Evolutionary conservation across 1,140 invertebrate species (phyloP).

Genomic region (Dryas iulia): DNA sequence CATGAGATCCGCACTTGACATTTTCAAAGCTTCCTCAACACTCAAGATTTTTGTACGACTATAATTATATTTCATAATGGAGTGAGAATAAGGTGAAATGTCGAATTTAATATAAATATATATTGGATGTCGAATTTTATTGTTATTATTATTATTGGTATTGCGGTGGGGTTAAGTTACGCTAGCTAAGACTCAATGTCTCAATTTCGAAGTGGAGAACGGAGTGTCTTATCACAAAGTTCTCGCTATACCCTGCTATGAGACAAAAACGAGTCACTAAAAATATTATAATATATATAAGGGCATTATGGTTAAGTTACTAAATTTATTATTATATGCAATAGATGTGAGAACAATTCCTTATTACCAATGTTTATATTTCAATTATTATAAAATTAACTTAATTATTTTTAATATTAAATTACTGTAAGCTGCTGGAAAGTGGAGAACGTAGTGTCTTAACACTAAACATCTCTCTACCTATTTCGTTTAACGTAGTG

Average conservation of each 20-base stretch:
- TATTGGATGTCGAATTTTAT: not conserved
- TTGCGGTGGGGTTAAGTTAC: no score
- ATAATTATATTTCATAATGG: not conserved
- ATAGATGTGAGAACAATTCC: no score
- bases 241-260: no score
- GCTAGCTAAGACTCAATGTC: not conserved
- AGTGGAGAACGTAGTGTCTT: no score
- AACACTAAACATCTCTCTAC: no score
- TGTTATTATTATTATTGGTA: not conserved
- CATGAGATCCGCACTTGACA: conserved; percentile 4
- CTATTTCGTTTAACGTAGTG: no score
- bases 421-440: no score
- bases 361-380: no score
- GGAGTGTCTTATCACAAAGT: not conserved
- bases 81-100: not conserved
- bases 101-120: not conserved
- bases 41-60: not conserved
- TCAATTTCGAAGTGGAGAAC: not conserved
- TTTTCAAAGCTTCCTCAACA: conserved; percentile 7
- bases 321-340: no score
- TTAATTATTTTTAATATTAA: no score
- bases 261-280: not conserved
- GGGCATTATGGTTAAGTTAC: not conserved
- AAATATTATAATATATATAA: no score
- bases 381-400: no score